These are phyloP conservation scores for Magallana ariakensis DNA, from an alignment of 1,140 invertebrate species.

Conservation along the genomic window DNA sequence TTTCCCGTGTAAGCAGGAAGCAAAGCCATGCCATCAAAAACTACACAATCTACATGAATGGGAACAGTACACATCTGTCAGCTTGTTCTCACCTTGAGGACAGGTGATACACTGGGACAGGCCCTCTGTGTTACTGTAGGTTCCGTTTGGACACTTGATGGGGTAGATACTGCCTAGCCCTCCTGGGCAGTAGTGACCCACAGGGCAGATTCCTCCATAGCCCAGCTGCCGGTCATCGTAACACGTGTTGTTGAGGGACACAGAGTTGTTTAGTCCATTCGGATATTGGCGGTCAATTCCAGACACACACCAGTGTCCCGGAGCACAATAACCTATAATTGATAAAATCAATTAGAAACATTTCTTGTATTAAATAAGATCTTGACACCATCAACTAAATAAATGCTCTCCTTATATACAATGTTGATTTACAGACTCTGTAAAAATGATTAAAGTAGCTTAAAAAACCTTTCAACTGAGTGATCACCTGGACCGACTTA, in stretches of 20 bases:
- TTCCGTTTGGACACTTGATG: slow-evolving; percentile 74
- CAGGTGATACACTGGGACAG: slow-evolving; percentile 70
- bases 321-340: slow-evolving; percentile 71
- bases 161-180: slow-evolving; percentile 67
- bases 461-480: too few relatives aligned
- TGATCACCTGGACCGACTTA: slow-evolving; percentile 43
- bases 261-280: slow-evolving; percentile 67
- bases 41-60: background rate
- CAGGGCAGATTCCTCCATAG: slow-evolving; percentile 72
- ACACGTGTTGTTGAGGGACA: slow-evolving; percentile 67
- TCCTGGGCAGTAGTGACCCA: slow-evolving; percentile 73
- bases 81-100: slow-evolving; percentile 65
- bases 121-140: slow-evolving; percentile 74
- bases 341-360: slow-evolving; percentile 10
- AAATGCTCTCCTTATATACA: background rate
- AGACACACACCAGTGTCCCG: slow-evolving; percentile 75
- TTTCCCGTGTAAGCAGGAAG: too few relatives aligned
- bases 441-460: too few relatives aligned
- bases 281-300: slow-evolving; percentile 74
- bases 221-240: slow-evolving; percentile 73
- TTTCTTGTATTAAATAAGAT: background rate
- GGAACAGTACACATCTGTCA: background rate
- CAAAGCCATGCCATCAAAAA: too few relatives aligned
- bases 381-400: background rate
- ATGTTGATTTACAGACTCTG: background rate